Conservation (phyloP, 2,113 vertebrate genomes). For the Herpailurus yagouaroundi region DNA sequence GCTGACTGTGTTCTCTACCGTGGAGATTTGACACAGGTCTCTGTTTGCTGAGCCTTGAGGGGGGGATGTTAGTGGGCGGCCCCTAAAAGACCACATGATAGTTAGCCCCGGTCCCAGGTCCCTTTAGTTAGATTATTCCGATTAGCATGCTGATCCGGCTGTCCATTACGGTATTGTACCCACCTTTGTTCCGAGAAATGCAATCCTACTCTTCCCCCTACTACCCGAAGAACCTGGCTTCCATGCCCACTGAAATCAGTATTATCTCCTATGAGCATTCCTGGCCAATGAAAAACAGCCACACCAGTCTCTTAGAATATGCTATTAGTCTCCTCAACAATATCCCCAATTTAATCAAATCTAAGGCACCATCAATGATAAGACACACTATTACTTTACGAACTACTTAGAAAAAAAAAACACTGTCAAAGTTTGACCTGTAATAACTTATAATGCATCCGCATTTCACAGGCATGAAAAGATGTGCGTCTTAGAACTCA, state of each 20-base stretch:
- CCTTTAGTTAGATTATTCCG: not conserved
- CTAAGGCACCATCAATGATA: too few relatives aligned
- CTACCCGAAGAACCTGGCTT: not conserved
- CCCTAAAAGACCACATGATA: not conserved
- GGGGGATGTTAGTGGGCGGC: not conserved
- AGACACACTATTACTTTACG: not conserved
- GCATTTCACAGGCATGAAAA: not conserved
- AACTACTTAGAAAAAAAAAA: not conserved
- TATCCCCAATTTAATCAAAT: not conserved
- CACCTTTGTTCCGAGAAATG: not conserved
- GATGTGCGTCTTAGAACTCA: too few relatives aligned
- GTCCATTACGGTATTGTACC: accelerated
- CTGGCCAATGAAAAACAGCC: not conserved
- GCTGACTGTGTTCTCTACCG: not conserved
- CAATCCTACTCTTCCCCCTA: not conserved
- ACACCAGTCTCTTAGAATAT: not conserved
- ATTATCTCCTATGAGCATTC: not conserved
- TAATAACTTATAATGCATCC: not conserved
- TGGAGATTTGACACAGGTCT: not conserved
- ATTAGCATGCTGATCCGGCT: not conserved
- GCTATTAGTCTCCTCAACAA: not conserved
- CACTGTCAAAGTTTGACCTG: not conserved
- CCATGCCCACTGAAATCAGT: not conserved
- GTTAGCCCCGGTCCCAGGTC: not conserved
- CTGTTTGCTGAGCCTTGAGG: not conserved